Evolutionary conservation across 1,140 invertebrate genomes (phyloP).

Genomic region (Kradibia gibbosae): DNA sequence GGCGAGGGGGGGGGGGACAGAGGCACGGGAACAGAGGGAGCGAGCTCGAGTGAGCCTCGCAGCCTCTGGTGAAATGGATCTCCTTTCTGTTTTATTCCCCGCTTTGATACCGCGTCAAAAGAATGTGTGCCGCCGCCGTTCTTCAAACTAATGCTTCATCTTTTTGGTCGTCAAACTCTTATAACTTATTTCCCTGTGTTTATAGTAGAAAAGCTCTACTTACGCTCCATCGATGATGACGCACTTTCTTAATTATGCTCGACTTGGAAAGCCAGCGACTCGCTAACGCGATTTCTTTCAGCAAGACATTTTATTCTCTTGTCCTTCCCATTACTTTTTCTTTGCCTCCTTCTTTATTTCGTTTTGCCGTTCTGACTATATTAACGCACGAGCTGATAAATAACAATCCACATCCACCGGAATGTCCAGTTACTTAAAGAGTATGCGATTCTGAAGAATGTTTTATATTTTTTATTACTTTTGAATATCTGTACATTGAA

Average conservation of each 20-base stretch:
- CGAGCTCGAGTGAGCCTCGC: neutral
- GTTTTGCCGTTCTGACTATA: too few relatives aligned
- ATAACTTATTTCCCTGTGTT: neutral
- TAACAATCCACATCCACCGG: neutral
- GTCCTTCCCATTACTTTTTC: too few relatives aligned
- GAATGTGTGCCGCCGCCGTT: neutral
- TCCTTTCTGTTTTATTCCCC: slow-evolving; percentile 7
- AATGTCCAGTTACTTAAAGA: neutral
- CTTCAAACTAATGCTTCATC: neutral
- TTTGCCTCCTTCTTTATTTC: too few relatives aligned
- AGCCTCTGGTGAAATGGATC: neutral
- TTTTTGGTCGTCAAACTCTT: neutral
- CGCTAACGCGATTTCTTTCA: neutral
- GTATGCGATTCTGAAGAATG: neutral
- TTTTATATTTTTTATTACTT: neutral
- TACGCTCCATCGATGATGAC: neutral
- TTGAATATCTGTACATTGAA: neutral
- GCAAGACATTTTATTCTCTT: neutral
- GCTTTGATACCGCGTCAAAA: slow-evolving; percentile 14
- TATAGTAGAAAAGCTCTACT: neutral
- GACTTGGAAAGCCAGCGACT: neutral
- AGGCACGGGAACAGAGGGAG: neutral
- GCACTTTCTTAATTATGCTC: neutral
- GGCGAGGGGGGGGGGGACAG: too few relatives aligned
- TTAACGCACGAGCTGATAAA: neutral